Base-by-base conservation (phyloP, 2,113 vertebrate genomes). In the Clarias gariepinus region DNA sequence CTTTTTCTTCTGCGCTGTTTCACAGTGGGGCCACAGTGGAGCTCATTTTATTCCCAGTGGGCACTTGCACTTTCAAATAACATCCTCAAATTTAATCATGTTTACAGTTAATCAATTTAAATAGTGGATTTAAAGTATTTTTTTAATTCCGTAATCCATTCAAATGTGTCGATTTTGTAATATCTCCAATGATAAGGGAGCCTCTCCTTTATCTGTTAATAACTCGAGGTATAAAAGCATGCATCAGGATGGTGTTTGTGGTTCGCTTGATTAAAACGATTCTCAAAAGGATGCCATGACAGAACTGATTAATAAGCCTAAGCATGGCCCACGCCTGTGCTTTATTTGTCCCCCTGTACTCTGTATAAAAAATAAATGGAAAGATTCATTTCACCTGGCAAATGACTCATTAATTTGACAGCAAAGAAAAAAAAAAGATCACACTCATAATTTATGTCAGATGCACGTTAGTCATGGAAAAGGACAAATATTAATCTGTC, bases 101-200 rank as follows among this genome's bases (percentile, higher is more conserved):
- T 97, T 98, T 97, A 97, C 96, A 97, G 95, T 97, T 99, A 97
- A 99, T 98, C 97, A 96, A 99, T 98, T 99, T 97, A 97, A 98
- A 97, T 96, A 96, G 95, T 95, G 93, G 95, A 96, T 97, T 96
- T 96, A 94, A 96, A 94, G 95, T 94, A 93, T 96, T 96, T 96
- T 93, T 94, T 93, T 94, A 94, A 94, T 94, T 94, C 66, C 90
- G 71, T 89, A 87, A 91, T 95, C 95, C 78, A 90, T 86, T 89
- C 84, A 89, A 90, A 93, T 91, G 85, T 89, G 89, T 89, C 92
- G 83, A 91, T 91, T 91, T 89, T 90, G 87, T 73, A 89, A 91
- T 90, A 86, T 87, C 76, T 84, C 87, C 76, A 0, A 85, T 87
- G 92, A 95, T 94, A 91, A 94, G 91, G 68, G 88, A 66, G 90